Base-by-base conservation (phyloP, 2,888 invertebrate species). In the Apoda limacodes region DNA sequence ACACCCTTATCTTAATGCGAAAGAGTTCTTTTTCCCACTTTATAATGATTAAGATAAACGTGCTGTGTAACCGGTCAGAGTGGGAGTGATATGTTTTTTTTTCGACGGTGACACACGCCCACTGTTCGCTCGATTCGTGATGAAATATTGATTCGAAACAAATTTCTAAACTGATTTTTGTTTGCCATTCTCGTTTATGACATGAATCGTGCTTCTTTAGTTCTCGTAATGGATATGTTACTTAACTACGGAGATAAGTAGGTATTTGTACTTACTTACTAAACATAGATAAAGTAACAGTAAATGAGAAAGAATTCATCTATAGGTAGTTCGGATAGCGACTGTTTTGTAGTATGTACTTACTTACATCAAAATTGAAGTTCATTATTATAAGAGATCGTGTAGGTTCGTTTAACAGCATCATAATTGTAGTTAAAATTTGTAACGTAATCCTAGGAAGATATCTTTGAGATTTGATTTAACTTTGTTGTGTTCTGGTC, bases 41-140 rank as follows among this genome's bases (percentile, higher is more conserved):
- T 45, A 22, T 23, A 28, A 20, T 26, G 34, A 30, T 30, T 34
- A 6, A 32, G 38, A 36, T 59, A 60, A 52, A 38, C 53, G 47
- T 41, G 45, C 46, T 40, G 49, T 48, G 57, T 54, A 63, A 68
- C 66, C 62, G 64, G 62, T 61, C 54, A 51, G 52, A 66, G 75
- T 76, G 78, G 78, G 78, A 74, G 78, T 78, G 66, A 75, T 75
- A 69, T 74, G 75, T 65, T 75, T 78, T 74, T 74, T 71, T 70
- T 67, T 64, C 63, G 59, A 58, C 48, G 44, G 38, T 45, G 54
- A 61, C 74, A 68, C 66, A 78, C 80, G 78, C 80, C 78, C 78
- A 74, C 69, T 43, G 58, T 52, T 50, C 50, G 55, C n/a, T n/a
- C n/a, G n/a, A n/a, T n/a, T n/a, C n/a, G n/a, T n/a, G n/a, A n/a